Conservation (phyloP, 2,113 vertebrate species). For the Neogale vison region DNA sequence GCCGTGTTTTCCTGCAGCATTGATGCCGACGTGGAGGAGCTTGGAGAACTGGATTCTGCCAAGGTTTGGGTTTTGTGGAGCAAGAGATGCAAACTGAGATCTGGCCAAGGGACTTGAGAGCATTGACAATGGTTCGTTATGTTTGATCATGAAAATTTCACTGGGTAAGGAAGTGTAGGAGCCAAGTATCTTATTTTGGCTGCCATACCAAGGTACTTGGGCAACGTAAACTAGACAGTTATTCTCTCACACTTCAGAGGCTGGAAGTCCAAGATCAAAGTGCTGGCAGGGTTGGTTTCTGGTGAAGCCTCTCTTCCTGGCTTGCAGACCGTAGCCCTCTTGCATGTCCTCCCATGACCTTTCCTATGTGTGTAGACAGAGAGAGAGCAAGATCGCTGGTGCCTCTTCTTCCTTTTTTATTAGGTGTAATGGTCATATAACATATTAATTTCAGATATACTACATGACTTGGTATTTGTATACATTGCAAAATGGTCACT, state of each 20-base stretch:
- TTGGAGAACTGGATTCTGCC: background rate
- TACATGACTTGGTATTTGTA: background rate
- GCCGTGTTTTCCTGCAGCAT: background rate
- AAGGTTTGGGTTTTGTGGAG: background rate
- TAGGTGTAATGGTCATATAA: background rate
- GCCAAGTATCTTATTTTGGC: no score
- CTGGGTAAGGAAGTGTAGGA: background rate
- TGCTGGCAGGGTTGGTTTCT: background rate
- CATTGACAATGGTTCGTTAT: background rate
- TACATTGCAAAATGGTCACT: background rate
- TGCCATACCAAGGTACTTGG: background rate
- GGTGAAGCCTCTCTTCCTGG: background rate
- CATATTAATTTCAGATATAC: background rate
- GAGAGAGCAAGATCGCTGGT: background rate
- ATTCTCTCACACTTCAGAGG: background rate
- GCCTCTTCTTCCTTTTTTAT: background rate
- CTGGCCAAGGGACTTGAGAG: background rate
- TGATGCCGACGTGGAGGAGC: background rate
- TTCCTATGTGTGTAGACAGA: background rate
- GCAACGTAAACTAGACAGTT: background rate
- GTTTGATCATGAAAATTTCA: background rate
- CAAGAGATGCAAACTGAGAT: background rate
- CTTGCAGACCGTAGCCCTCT: background rate
- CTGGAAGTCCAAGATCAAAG: background rate
- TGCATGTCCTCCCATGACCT: background rate